A percentile compares a stretch with the other conserved stretches of the same genome.
phyloP scores from a whole-genome alignment of 2,888 invertebrate species.

The Cinara cedri region DNA sequence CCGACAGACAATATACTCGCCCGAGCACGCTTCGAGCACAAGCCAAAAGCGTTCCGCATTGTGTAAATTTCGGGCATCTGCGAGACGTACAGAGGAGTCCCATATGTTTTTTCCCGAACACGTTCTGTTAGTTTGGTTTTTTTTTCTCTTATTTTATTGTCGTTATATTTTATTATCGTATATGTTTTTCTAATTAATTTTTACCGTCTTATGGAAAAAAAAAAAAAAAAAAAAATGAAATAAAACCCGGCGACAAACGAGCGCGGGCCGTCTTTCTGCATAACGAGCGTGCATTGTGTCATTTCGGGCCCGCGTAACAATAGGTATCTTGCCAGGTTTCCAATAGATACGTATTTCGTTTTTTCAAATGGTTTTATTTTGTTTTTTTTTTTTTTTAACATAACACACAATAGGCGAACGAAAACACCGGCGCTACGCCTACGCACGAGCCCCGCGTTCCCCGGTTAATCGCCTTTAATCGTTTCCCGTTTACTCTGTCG shows the following conservation, averaged over 20 bases:
- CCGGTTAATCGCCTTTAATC: slow-evolving; percentile 19
- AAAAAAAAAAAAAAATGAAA: background rate
- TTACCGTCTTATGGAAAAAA: background rate
- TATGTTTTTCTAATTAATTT: slow-evolving; percentile 1
- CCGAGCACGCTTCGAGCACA: background rate
- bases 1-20: background rate
- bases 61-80: background rate
- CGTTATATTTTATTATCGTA: background rate
- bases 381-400: too few relatives aligned
- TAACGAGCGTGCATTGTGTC: slow-evolving; percentile 42
- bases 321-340: background rate
- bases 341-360: background rate
- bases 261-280: background rate
- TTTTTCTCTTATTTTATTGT: slow-evolving; percentile 7
- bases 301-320: background rate
- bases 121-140: slow-evolving; percentile 22
- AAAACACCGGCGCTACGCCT: background rate
- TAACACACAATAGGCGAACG: background rate
- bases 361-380: background rate
- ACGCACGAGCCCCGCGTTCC: background rate
- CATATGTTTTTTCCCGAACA: slow-evolving; percentile 23
- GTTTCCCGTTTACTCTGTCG: background rate
- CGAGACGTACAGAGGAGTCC: slow-evolving; percentile 15
- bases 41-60: background rate
- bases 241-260: background rate